Evolutionary conservation across 1,140 invertebrate species (phyloP).

Genomic region (Chionoecetes opilio): DNA sequence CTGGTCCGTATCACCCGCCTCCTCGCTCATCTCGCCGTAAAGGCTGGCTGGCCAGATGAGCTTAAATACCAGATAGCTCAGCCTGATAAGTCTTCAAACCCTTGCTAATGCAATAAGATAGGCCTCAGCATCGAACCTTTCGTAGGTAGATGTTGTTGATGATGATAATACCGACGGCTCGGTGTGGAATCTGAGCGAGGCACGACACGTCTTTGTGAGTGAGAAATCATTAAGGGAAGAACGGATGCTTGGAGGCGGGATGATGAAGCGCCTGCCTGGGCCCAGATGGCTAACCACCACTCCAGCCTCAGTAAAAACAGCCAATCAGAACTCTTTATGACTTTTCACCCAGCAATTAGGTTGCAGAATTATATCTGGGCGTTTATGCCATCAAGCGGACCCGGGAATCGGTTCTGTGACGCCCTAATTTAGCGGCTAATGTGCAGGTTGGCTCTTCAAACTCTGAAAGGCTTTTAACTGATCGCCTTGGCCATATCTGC

Average conservation of each 20-base stretch:
- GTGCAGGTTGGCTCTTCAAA: constrained; percentile 60
- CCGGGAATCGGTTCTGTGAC: constrained; percentile 63
- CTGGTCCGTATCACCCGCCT: constrained; percentile 58
- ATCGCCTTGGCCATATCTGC: constrained; percentile 61
- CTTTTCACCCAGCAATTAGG: constrained; percentile 71
- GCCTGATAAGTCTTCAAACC: constrained; percentile 28
- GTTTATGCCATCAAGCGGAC: constrained; percentile 73
- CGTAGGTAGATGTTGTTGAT: neutral
- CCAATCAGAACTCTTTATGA: constrained; percentile 70
- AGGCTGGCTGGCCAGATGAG: neutral
- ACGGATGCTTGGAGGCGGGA: constrained; percentile 62
- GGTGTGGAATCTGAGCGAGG: neutral
- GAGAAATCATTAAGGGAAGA: constrained; percentile 41
- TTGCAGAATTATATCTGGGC: constrained; percentile 74
- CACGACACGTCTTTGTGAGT: constrained; percentile 29
- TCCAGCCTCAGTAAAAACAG: constrained; percentile 53
- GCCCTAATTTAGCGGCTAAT: constrained; percentile 70
- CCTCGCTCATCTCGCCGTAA: constrained; percentile 41
- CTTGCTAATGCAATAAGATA: constrained; percentile 20
- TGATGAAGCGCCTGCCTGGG: constrained; percentile 57
- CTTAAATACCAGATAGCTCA: constrained; percentile 31
- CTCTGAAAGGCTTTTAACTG: constrained; percentile 59
- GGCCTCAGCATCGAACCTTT: neutral
- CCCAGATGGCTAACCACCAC: constrained; percentile 65
- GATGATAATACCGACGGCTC: constrained; percentile 1